Evolutionary conservation across 2,888 invertebrate species (phyloP).

Genomic region (Kryphioiulus occultus): DNA sequence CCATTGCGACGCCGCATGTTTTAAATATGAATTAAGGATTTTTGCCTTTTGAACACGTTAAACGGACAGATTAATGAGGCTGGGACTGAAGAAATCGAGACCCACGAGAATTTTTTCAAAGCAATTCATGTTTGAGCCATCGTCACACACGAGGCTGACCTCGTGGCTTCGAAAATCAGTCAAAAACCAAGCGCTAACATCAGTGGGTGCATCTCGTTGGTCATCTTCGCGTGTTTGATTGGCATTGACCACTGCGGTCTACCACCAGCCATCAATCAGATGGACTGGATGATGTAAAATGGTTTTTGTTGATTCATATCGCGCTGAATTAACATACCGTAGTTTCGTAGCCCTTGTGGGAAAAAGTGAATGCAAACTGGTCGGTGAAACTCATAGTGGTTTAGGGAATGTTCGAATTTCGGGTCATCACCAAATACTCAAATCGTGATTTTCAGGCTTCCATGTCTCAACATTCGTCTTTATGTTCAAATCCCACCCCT

Average conservation of each 20-base stretch:
- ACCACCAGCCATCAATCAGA: not conserved
- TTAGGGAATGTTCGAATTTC: no score
- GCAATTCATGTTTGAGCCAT: no score
- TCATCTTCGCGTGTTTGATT: not conserved
- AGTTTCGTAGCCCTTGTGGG: no score
- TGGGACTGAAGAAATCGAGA: not conserved
- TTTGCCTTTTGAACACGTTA: conserved; percentile 27
- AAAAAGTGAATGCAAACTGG: no score
- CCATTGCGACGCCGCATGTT: not conserved
- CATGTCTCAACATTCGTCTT: no score
- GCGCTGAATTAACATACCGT: no score
- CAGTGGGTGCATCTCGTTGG: not conserved
- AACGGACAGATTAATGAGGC: conserved; percentile 26
- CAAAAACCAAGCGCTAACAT: not conserved
- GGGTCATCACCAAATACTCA: no score
- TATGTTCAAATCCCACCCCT: no score
- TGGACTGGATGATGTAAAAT: not conserved
- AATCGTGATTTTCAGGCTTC: no score
- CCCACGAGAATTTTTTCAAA: no score
- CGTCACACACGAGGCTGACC: conserved; percentile 26
- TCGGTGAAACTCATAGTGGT: no score
- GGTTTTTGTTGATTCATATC: no score
- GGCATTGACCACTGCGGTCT: not conserved
- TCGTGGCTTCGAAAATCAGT: not conserved
- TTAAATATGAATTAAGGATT: conserved; percentile 47